Base-by-base conservation (phyloP, 2,888 invertebrate species). In the Synanthedon formicaeformis region DNA sequence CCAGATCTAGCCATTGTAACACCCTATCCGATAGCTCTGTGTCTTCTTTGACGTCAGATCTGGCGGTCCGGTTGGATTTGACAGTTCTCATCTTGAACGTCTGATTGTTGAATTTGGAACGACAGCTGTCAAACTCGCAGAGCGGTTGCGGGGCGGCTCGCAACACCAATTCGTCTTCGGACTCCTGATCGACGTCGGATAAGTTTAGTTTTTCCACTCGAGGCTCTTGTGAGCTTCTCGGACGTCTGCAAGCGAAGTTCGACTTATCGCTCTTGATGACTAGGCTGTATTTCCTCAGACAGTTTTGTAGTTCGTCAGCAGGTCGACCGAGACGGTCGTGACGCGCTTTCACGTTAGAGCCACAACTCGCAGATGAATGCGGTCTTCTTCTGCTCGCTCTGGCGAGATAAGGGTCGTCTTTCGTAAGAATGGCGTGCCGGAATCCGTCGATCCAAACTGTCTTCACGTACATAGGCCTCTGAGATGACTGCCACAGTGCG, bases 1-100 rank as follows among this genome's bases (percentile, higher is more conserved):
- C 93, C 54, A 94, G 78, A 69, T 94, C 94, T 59, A 95, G 68
- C 95, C 95, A 95, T 63, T 93, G 92, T 3, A 94, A 76, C 0
- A 95, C 95, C 53, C 94, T 87, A 56, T 94, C 93, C 0, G 94
- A 88, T 16, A 88, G 62, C n/a, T 85, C 86, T 0, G 75, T 83
- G 57, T 73, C 79, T 51, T 80, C 80, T 54, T 76, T 75, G 1
- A 60, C 63, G 2, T 86, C 85, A 1, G 61, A 61, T 51, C 83
- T 69, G 6, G 76, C 68, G 0, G 86, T 84, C 57, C 84, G 72
- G 57, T 83, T 84, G n/a, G 68, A 69, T 60, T 72, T 75, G 27
- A 77, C 62, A 51, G 74, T 69, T 60, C 68, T 82, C 86, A 85
- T 87, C 51, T 75, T 75, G 34, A 60, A 54, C 52, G 63, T 61